Evolutionary conservation across 2,888 invertebrate genomes (phyloP), one percentile per base, ranked within the genome.

Genomic region (Coelinius sp.): DNA sequence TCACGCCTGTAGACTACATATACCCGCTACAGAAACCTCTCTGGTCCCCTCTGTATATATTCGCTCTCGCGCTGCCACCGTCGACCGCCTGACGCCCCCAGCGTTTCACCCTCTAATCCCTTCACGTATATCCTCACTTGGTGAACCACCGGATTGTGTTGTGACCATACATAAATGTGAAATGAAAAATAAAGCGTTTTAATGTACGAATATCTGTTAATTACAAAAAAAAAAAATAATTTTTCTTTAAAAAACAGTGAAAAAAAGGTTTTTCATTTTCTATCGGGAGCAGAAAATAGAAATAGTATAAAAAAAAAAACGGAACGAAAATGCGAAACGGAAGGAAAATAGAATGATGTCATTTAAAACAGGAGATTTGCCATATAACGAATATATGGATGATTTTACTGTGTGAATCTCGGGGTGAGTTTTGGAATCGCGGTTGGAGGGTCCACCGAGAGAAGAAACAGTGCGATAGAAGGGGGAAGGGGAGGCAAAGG

Each of bases 11-110:
- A 66, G 44, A 53, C 27, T 73, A 64, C 71, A 72, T 70, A 71
- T 66, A 71, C 73, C 62, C 64, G 53, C 14, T 31, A 56, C 59
- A 68, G 84, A 80, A 82, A 81, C 59, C 71, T 74, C 65, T 67
- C 63, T 72, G 67, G 52, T 73, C 38, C 71, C 71, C 73, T 64
- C 65, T 71, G 64, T 44, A 67, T 71, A 73, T 74, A 70, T 69
- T 49, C 24, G 64, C 49, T 56, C 66, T 68, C 71, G 67, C 68
- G 68, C 70, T 70, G 65, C 63, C 24, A 38, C 46, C 52, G 74
- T 59, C 72, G 70, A 69, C 59, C 41, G 46, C 31, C 75, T 68
- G 70, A 70, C 70, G 68, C 70, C 70, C 66, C 49, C 62, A 66
- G 46, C 71, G 31, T 46, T 53, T 70, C 66, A 22, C 53, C 24